Evolutionary conservation across 2,113 vertebrate genomes (phyloP).

Genomic region (Protobothrops mucrosquamatus): DNA sequence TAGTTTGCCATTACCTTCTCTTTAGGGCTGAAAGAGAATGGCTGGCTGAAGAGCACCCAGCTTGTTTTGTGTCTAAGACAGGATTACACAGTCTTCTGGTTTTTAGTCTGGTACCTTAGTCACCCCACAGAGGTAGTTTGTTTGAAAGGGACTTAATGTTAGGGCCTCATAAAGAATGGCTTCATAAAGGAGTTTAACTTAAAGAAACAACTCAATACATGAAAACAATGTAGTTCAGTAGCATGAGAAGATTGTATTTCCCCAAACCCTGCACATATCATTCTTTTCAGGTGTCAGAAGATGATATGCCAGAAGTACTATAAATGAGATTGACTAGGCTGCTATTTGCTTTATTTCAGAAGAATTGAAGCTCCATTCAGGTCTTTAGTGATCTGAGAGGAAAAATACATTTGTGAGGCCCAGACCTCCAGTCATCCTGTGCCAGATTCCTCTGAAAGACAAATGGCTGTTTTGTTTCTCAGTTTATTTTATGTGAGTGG

Average conservation of each 20-base stretch:
- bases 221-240: not conserved
- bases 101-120: not conserved
- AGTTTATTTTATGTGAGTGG: conserved; percentile 1
- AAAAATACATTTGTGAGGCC: not conserved
- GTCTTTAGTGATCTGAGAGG: not conserved
- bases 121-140: not conserved
- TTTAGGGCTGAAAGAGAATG: not conserved
- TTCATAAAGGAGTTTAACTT: not conserved
- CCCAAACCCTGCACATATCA: not conserved
- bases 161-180: too few relatives aligned
- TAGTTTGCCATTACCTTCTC: not conserved
- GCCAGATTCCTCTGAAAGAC: not conserved
- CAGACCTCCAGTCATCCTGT: not conserved
- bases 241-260: not conserved
- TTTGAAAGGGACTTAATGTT: not conserved
- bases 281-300: not conserved
- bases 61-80: not conserved
- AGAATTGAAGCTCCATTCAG: not conserved
- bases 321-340: not conserved
- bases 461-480: not conserved
- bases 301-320: not conserved
- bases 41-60: not conserved
- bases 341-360: not conserved
- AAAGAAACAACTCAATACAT: not conserved
- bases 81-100: not conserved